Evolutionary conservation across 2,113 vertebrate genomes (phyloP).

Genomic region (pig (Sus scrofa)): DNA sequence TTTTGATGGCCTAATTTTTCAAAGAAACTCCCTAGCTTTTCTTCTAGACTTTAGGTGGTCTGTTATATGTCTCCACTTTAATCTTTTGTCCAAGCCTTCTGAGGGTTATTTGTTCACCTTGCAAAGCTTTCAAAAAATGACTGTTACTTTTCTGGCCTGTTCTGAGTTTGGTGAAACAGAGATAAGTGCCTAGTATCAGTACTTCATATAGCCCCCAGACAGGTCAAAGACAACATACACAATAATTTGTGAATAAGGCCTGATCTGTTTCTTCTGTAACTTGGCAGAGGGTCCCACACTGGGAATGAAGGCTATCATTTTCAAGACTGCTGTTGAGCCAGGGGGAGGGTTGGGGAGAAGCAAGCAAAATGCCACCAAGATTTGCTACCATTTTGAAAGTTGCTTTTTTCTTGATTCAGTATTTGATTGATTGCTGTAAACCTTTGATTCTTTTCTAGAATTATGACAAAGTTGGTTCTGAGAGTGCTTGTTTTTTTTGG

Average conservation of each 20-base stretch:
- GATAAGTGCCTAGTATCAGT: background rate
- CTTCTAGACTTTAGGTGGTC: background rate
- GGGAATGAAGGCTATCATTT: background rate
- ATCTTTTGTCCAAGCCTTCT: background rate
- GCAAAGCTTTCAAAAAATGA: background rate
- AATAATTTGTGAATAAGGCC: background rate
- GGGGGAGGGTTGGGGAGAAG: too few species aligned
- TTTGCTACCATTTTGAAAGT: background rate
- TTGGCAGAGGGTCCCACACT: background rate
- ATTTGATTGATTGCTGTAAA: slow-evolving; percentile 12
- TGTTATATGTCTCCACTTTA: background rate
- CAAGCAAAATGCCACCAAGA: background rate
- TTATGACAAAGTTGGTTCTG: background rate
- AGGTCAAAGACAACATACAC: background rate
- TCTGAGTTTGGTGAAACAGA: background rate
- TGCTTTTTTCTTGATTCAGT: background rate
- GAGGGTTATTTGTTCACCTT: background rate
- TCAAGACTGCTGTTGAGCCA: background rate
- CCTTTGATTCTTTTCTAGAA: background rate
- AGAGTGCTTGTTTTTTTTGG: background rate
- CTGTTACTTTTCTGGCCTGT: background rate
- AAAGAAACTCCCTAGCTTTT: background rate
- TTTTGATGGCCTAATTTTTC: background rate
- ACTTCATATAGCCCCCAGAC: background rate
- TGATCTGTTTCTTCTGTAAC: background rate